These are phyloP conservation scores for Lytechinus pictus DNA, from an alignment of 35 echinoderm and acorn worm genomes.

Conservation along the genomic window DNA sequence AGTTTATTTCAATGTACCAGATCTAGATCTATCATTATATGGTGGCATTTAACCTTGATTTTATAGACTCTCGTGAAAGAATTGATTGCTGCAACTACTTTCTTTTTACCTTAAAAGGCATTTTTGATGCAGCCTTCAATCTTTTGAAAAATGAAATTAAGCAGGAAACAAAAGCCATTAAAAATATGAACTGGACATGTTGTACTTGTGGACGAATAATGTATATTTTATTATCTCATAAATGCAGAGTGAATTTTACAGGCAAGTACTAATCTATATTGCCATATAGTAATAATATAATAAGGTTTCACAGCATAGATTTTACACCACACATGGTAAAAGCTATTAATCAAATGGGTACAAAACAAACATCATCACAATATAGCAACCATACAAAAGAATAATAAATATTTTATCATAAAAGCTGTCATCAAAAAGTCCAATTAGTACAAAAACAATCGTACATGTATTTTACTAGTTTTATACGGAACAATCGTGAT, in stretches of 20 bases:
- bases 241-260: conserved; percentile 38
- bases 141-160: not conserved
- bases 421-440: not conserved
- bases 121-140: too few species aligned
- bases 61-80: too few species aligned
- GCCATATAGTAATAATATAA: conserved; percentile 20
- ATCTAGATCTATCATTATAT: too few species aligned
- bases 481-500: too few species aligned
- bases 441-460: too few species aligned
- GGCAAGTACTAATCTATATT: conserved; percentile 43
- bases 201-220: conserved; percentile 22
- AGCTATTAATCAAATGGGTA: not conserved
- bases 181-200: not conserved
- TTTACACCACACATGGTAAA: not conserved
- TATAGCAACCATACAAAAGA: not conserved
- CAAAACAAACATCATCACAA: conserved; percentile 7
- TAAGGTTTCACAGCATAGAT: conserved; percentile 25
- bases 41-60: too few species aligned
- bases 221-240: conserved; percentile 33
- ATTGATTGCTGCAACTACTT: too few species aligned
- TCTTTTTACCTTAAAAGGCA: too few species aligned
- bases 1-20: too few species aligned
- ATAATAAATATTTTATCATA: too few species aligned
- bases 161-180: not conserved
- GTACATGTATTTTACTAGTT: too few species aligned